Evolutionary conservation across 2,797 vertebrate species (phyloP), one percentile per base, ranked within the genome.

Genomic region (Muraenolepis orangiensis): DNA sequence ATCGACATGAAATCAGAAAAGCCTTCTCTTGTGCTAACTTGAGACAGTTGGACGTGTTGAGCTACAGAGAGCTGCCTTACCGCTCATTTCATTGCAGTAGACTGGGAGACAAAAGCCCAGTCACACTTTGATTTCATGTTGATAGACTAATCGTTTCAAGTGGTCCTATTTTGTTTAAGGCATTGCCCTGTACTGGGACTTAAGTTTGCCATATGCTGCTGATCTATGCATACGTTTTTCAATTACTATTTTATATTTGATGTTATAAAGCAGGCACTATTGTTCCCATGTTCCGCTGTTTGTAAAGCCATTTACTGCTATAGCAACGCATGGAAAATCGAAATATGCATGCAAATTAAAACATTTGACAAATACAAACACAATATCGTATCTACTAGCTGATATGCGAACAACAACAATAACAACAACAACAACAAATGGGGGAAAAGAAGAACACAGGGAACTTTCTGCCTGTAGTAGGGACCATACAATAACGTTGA

Each of bases 361-460:
- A 57, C 6, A 66, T 66, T n/a, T n/a, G 4, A 64, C 57, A 64
- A 18, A 26, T 20, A 64, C 36, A 38, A 4, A 38, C 36, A 38
- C 20, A 23, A n/a, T n/a, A n/a, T n/a, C n/a, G n/a, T n/a, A n/a
- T n/a, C n/a, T n/a, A n/a, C n/a, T n/a, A n/a, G n/a, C n/a, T n/a
- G n/a, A n/a, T n/a, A n/a, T n/a, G n/a, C n/a, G n/a, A 57, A 32
- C 30, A 76, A 51, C 38, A 72, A 64, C 76, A 78, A 76, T 75
- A 75, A 76, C 51, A 69, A 74, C 51, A 74, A 71, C 36, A 4
- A 38, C 20, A 23, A n/a, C 20, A 0, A 57, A 57, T 57, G n/a
- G 20, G 20, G 51, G 51, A 57, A 57, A 57, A 57, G 20, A 7
- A 46, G 42, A n/a, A n/a, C n/a, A n/a, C n/a, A n/a, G n/a, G n/a